These are phyloP conservation scores for Lysandra bellargus DNA, from an alignment of 2,888 invertebrate species.

Conservation along the genomic window DNA sequence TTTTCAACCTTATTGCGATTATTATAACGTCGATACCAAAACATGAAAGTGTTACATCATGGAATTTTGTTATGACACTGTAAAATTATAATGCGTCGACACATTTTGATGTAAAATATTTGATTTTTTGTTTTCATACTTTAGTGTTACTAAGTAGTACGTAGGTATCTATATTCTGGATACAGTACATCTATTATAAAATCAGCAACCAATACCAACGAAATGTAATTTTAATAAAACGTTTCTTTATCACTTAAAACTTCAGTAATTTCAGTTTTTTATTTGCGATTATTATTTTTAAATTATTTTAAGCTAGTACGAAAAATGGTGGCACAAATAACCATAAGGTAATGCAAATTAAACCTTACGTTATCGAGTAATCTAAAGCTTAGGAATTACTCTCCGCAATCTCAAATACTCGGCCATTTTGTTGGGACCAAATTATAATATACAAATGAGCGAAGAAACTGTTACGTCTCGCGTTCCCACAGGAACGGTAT, in stretches of 20 bases:
- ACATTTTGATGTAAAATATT: neutral
- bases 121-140: too few relatives aligned
- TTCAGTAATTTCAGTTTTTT: too few relatives aligned
- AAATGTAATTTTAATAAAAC: too few relatives aligned
- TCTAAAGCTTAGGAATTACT: neutral
- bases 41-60: neutral
- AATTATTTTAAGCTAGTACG: too few relatives aligned
- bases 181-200: too few relatives aligned
- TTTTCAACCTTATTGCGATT: neutral
- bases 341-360: neutral
- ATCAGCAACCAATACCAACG: too few relatives aligned
- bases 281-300: too few relatives aligned
- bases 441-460: constrained; percentile 80
- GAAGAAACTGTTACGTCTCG: constrained; percentile 78
- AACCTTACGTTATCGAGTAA: neutral
- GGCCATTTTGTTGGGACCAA: constrained; percentile 53
- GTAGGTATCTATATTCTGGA: too few relatives aligned
- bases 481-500: constrained; percentile 80
- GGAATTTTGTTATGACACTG: constrained; percentile 26
- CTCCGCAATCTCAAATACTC: constrained; percentile 42
- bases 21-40: neutral
- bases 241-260: too few relatives aligned
- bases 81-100: neutral
- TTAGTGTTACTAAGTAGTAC: too few relatives aligned
- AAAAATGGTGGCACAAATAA: neutral